Conservation (phyloP, 1,140 invertebrate species). For the Drosophila littoralis region DNA sequence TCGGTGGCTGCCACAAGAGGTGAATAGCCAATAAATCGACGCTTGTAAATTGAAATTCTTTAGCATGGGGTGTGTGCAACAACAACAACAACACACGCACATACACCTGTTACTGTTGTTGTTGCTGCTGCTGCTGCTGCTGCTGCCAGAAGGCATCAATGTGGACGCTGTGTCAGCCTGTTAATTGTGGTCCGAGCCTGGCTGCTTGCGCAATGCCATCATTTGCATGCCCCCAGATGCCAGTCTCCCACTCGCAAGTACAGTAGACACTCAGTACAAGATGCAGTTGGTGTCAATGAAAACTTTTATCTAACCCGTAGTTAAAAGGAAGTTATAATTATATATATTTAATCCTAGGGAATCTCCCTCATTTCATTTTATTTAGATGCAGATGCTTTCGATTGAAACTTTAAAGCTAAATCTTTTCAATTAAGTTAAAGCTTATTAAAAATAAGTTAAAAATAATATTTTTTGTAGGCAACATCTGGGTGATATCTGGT, state of each 20-base stretch:
- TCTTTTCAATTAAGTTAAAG: too few species aligned
- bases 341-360: too few species aligned
- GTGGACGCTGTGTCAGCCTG: conserved; percentile 46
- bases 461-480: too few species aligned
- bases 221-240: conserved; percentile 58
- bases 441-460: too few species aligned
- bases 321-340: too few species aligned
- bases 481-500: too few species aligned
- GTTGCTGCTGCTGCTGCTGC: conserved; percentile 1
- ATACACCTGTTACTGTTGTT: conserved; percentile 64
- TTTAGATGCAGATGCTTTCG: too few species aligned
- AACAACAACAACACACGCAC: conserved; percentile 15
- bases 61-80: conserved; percentile 54
- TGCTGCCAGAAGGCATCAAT: conserved; percentile 20
- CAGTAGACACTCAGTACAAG: conserved; percentile 17
- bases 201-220: conserved; percentile 71
- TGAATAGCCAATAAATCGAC: conserved; percentile 84
- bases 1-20: conserved; percentile 64
- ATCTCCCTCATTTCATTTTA: too few species aligned
- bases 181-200: conserved; percentile 58
- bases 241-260: conserved; percentile 12
- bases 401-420: too few species aligned
- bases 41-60: conserved; percentile 83
- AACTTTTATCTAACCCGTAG: neutral
- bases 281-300: neutral